Evolutionary conservation across 2,797 vertebrate genomes (phyloP), one percentile per base, ranked within the genome.

Genomic region (Bradypodion ventrale): DNA sequence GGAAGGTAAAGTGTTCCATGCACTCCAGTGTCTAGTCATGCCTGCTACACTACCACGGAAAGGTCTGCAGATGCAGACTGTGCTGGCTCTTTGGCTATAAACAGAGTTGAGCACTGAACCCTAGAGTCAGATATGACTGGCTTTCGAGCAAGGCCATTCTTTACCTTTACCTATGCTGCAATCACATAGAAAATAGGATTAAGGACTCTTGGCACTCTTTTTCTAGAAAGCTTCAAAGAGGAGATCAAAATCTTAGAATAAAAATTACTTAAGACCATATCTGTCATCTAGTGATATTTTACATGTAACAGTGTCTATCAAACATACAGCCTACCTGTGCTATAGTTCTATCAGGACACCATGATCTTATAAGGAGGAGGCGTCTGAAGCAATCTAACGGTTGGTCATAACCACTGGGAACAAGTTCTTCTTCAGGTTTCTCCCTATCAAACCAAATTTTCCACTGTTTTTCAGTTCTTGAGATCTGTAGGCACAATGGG

Each of bases 301-400:
- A 70, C 60, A 78, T 44, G 19, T 12, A 56, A 2, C 2, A 3
- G 2, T 3, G 0, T 29, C 82, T 3, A 0, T 25, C 82, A 16
- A 29, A 9, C 75, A 9, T 12, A 27, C 72, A 63, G 76, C 35
- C 72, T 93, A 99, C 98, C 97, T 99, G 98, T 83, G 98, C 97
- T 19, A 98, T 98, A 81, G 97, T 99, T 92, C 98, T 97, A 93
- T 99, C 98, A 1, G 98, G 98, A 94, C 98, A 99, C 97, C 98
- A 99, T 87, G 97, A 98, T 88, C 98, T 97, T 87, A 99, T 98
- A 73, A 99, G 97, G 32, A 99, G 97, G 88, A 99, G 96, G 16
- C 93, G 96, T 75, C 96, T 94, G 84, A 99, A 99, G 93, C 97
- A 97, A 89, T 99, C 98, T 2, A 99, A 95, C 68, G 95, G 92